phyloP scores from a whole-genome alignment of 2,113 vertebrate genomes.

The Emberiza fucata region DNA sequence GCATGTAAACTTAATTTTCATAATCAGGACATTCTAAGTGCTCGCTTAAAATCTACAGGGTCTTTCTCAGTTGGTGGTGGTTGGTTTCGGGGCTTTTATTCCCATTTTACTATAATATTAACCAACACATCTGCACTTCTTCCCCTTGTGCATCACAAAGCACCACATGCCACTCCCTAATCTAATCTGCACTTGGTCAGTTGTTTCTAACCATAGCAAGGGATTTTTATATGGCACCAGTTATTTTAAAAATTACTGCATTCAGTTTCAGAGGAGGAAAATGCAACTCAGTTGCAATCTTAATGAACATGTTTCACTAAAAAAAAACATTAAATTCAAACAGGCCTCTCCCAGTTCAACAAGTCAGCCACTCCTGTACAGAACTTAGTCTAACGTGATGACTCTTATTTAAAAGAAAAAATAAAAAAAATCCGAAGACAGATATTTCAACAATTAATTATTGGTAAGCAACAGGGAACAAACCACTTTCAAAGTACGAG shows the following conservation, averaged over 20 bases:
- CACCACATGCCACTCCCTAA: background rate
- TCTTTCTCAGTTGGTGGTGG: background rate
- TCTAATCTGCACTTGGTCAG: background rate
- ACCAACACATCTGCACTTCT: background rate
- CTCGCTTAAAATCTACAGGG: background rate
- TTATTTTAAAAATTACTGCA: background rate
- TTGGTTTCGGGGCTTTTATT: rapidly evolving
- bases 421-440: background rate
- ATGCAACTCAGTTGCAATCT: background rate
- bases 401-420: background rate
- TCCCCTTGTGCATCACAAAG: rapidly evolving
- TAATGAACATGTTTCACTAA: background rate
- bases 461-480: background rate
- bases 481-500: background rate
- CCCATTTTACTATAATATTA: background rate
- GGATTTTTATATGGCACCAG: background rate
- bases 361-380: background rate
- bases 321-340: background rate
- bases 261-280: background rate
- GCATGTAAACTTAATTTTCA: background rate
- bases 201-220: background rate
- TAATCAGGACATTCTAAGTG: background rate
- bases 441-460: background rate
- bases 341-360: background rate
- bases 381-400: background rate